A percentile compares a stretch with the other conserved stretches of the same genome.
Evolutionary conservation across 1,140 invertebrate species (phyloP).

Genomic region (Caenorhabditis briggsae): DNA sequence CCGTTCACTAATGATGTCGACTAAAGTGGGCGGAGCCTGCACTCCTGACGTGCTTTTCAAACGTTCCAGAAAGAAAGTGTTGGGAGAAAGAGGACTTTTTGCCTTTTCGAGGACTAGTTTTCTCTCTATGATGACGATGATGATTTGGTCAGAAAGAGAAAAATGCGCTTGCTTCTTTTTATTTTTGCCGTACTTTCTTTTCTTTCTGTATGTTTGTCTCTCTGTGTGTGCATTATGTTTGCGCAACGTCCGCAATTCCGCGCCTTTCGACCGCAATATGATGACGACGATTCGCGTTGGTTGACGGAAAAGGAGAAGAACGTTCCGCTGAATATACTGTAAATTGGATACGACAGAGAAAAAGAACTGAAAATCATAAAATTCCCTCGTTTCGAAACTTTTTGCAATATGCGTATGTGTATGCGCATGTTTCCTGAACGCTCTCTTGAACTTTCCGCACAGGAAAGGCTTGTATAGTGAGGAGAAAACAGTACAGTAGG

Average conservation of each 20-base stretch:
- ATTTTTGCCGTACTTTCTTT: constrained; percentile 53
- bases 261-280: constrained; percentile 10
- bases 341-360: not conserved
- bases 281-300: not conserved
- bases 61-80: constrained; percentile 22
- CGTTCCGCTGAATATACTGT: not conserved
- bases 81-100: constrained; percentile 6
- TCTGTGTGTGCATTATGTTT: constrained; percentile 49
- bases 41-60: constrained; percentile 13
- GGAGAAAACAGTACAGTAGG: too few species aligned
- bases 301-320: constrained; percentile 12
- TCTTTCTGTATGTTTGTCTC: not conserved
- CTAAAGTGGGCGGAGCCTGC: constrained; percentile 1
- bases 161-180: constrained; percentile 33
- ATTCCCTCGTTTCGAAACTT: not conserved
- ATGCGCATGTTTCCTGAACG: not conserved
- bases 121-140: constrained; percentile 34
- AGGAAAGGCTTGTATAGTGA: not conserved
- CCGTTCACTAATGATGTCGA: constrained; percentile 42
- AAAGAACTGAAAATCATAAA: constrained; percentile 14
- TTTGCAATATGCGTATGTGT: not conserved
- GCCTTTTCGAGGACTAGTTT: constrained; percentile 33
- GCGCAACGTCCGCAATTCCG: constrained; percentile 49
- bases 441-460: not conserved
- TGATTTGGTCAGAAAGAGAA: constrained; percentile 7